These are phyloP conservation scores for Drosophila fulvimacula DNA, from an alignment of 2,888 invertebrate species.

Conservation along the genomic window DNA sequence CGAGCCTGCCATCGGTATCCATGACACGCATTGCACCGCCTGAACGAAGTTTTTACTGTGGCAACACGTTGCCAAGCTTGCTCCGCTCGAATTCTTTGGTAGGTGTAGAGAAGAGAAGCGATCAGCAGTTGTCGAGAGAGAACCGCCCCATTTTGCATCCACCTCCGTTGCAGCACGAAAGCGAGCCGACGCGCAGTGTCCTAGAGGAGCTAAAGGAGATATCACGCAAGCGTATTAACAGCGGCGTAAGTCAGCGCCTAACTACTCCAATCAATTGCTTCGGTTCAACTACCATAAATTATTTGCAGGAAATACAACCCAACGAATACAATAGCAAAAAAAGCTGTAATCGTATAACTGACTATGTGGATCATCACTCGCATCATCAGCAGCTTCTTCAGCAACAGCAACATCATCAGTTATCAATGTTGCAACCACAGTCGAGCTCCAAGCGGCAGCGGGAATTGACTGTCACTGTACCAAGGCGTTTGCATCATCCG, in stretches of 20 bases:
- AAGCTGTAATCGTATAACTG: constrained; percentile 76
- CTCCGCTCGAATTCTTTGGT: constrained; percentile 81
- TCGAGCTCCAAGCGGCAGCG: constrained; percentile 78
- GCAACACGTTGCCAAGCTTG: constrained; percentile 82
- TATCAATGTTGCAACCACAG: constrained; percentile 34
- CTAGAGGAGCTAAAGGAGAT: constrained; percentile 87
- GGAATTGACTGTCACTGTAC: constrained; percentile 65
- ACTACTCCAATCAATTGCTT: not conserved
- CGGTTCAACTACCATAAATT: constrained; percentile 12
- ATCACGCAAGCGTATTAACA: constrained; percentile 86
- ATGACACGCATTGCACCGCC: constrained; percentile 83
- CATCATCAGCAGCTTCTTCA: constrained; percentile 28
- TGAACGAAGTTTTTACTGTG: constrained; percentile 79
- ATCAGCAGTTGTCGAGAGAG: constrained; percentile 80
- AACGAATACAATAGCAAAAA: constrained; percentile 71
- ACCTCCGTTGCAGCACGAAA: constrained; percentile 80
- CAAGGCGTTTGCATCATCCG: constrained; percentile 8
- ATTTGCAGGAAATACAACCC: constrained; percentile 79
- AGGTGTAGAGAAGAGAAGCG: constrained; percentile 75
- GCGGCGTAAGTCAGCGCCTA: constrained; percentile 80
- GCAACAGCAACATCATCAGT: constrained; percentile 7
- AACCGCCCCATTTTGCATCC: constrained; percentile 83
- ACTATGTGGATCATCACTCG: constrained; percentile 54
- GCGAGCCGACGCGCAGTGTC: constrained; percentile 86
- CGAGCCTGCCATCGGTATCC: constrained; percentile 70